These are phyloP conservation scores for Myotis vivesi DNA, from an alignment of 2,797 vertebrate genomes.

Conservation along the genomic window DNA sequence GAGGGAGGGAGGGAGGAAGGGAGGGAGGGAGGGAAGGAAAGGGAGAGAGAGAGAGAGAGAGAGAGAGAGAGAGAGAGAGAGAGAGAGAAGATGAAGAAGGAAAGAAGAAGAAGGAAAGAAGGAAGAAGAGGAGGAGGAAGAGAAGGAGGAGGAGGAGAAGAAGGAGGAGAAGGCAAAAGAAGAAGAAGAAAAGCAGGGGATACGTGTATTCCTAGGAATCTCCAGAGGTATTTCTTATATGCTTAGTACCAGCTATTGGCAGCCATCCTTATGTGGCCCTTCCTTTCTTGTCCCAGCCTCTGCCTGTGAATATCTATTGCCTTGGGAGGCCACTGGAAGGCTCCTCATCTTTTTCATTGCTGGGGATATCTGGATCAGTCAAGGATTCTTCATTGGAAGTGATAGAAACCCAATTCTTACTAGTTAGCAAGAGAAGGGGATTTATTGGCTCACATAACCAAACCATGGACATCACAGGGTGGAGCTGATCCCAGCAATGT, in stretches of 20 bases:
- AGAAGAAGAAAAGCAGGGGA: background rate
- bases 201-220: background rate
- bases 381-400: background rate
- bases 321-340: background rate
- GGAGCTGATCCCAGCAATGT: background rate
- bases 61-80: too few relatives aligned
- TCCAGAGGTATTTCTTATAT: background rate
- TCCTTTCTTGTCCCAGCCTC: background rate
- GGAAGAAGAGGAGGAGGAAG: too few relatives aligned
- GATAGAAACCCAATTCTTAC: background rate
- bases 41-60: too few relatives aligned
- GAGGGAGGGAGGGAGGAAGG: too few relatives aligned
- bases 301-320: background rate
- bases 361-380: background rate
- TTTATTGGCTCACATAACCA: background rate
- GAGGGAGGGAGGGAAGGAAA: background rate
- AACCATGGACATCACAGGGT: background rate
- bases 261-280: background rate
- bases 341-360: background rate
- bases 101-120: too few relatives aligned
- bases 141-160: too few relatives aligned
- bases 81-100: too few relatives aligned
- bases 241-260: background rate
- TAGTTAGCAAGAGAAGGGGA: background rate
- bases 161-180: too few relatives aligned